Conservation (phyloP, 2,888 invertebrate species). For the Pristionchus japonicus region DNA sequence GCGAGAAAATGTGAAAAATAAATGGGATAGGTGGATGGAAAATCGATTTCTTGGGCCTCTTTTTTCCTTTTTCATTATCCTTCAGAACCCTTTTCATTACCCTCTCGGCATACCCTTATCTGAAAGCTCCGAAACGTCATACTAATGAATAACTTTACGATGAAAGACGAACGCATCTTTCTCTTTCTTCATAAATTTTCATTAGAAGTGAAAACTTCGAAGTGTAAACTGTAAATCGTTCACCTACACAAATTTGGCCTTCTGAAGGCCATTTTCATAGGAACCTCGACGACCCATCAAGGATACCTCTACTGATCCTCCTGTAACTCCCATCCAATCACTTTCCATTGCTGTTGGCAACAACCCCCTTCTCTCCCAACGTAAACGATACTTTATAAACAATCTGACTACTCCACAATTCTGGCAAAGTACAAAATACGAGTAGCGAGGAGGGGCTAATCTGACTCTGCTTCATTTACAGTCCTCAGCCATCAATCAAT, state of each 20-base stretch:
- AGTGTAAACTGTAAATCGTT: not conserved
- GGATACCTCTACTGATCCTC: no score
- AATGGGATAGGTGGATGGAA: not conserved
- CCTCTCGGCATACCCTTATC: no score
- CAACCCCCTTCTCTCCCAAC: not conserved
- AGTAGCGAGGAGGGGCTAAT: not conserved
- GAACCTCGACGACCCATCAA: no score
- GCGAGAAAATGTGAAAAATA: conserved; percentile 29
- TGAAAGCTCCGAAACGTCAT: not conserved
- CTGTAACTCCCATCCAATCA: not conserved
- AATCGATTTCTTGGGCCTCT: not conserved
- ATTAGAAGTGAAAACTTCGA: no score
- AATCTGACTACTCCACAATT: not conserved
- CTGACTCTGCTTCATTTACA: not conserved
- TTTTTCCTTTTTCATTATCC: not conserved
- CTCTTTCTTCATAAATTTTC: no score
- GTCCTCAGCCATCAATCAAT: not conserved
- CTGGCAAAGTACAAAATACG: conserved; percentile 6
- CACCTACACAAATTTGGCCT: no score
- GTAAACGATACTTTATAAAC: conserved; percentile 16
- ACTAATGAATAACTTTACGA: no score
- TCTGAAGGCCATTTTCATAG: no score
- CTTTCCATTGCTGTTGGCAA: not conserved
- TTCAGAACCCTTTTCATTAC: no score
- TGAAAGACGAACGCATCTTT: no score